These are phyloP conservation scores for Rutilus rutilus DNA, from an alignment of 2,113 vertebrate genomes.

Conservation along the genomic window DNA sequence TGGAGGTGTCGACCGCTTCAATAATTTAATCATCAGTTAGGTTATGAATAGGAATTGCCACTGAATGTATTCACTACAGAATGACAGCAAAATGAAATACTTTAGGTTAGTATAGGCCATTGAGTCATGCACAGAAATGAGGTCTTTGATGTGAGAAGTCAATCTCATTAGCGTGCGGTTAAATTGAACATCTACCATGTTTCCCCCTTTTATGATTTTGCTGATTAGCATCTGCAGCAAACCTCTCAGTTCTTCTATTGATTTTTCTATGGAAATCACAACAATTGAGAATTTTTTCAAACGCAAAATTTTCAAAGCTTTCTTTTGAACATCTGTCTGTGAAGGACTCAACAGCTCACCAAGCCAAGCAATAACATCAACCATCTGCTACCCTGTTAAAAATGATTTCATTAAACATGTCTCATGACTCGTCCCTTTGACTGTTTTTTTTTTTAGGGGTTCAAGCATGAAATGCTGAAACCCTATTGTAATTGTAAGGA, in stretches of 20 bases:
- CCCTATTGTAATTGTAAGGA: no score
- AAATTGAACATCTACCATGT: background rate
- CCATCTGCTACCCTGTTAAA: background rate
- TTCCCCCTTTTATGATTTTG: background rate
- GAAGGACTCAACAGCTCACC: background rate
- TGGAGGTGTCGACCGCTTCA: background rate
- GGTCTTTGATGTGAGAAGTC: background rate
- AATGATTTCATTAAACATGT: background rate
- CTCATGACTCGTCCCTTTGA: background rate
- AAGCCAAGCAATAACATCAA: background rate
- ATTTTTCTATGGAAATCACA: slow-evolving; percentile 17
- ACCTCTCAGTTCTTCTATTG: slow-evolving; percentile 6
- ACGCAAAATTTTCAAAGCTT: background rate
- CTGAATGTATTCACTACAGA: background rate
- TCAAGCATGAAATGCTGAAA: no score
- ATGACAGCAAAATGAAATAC: background rate
- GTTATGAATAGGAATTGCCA: background rate
- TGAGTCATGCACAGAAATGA: background rate
- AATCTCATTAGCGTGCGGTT: background rate
- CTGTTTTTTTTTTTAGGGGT: background rate
- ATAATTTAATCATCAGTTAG: background rate
- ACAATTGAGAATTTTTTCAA: background rate
- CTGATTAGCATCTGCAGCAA: background rate
- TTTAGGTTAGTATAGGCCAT: background rate
- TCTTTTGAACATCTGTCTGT: background rate